phyloP scores from a whole-genome alignment of 1,140 invertebrate species.

The Agraylea sexmaculata region DNA sequence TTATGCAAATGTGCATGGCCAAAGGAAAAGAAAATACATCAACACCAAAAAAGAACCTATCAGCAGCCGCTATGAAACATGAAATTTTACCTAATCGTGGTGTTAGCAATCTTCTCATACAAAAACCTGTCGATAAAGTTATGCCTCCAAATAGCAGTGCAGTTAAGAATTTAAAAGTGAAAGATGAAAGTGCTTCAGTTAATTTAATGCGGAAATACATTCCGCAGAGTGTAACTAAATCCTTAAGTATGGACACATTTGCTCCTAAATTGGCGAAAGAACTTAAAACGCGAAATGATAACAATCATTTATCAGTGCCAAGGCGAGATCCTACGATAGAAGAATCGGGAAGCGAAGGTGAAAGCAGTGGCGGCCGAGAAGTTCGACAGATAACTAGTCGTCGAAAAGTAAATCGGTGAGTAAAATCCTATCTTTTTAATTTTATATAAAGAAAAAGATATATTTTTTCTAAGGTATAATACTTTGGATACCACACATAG shows the following conservation, averaged over 20 bases:
- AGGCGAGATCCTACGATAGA: conserved; percentile 26
- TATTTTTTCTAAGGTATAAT: no score
- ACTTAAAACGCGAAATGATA: conserved; percentile 13
- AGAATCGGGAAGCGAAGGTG: conserved; percentile 40
- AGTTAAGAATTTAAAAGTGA: background rate
- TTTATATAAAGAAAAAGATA: no score
- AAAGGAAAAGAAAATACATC: conserved; percentile 10
- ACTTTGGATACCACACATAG: no score
- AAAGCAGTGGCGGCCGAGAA: conserved; percentile 48
- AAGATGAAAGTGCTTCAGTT: background rate
- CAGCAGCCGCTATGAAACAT: background rate
- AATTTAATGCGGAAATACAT: conserved; percentile 31
- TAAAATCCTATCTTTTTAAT: no score
- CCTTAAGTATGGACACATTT: conserved; percentile 14
- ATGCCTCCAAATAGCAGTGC: conserved; percentile 4
- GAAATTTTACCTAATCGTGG: background rate
- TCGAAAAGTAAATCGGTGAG: conserved; percentile 11
- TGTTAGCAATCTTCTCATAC: background rate
- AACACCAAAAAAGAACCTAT: conserved; percentile 2
- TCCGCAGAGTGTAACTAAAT: conserved; percentile 28
- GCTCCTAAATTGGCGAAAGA: conserved; percentile 6
- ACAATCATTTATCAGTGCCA: conserved; percentile 25
- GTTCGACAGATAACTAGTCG: conserved; percentile 43
- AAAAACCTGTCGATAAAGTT: background rate
- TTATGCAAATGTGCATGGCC: conserved; percentile 18